A percentile compares a stretch with the other conserved stretches of the same genome.
These are phyloP conservation scores for Catostomus latipinnis DNA, from an alignment of 2,797 vertebrate species.

Conservation along the genomic window DNA sequence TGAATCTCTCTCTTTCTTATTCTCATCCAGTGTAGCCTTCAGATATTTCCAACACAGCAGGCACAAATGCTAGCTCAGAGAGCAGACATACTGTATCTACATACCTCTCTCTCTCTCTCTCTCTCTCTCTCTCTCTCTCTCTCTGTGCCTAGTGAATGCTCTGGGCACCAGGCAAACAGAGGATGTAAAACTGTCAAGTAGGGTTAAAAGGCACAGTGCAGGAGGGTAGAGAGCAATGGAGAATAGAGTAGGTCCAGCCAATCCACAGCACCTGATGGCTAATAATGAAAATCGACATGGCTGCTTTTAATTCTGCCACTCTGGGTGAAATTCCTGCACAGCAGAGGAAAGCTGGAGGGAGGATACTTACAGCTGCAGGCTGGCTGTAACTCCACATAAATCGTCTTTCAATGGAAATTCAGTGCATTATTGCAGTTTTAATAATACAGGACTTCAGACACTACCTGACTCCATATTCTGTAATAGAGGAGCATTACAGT, in stretches of 20 bases:
- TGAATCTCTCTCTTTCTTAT: conserved; percentile 23
- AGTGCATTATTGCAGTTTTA: conserved; percentile 24
- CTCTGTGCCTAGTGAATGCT: conserved; percentile 49
- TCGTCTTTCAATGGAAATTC: conserved; percentile 20
- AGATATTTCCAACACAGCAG: conserved; percentile 42
- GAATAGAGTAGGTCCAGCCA: conserved; percentile 48
- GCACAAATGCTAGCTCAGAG: conserved; percentile 25
- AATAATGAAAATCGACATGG: conserved; percentile 74
- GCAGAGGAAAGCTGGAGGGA: conserved; percentile 61
- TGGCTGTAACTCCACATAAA: conserved; percentile 55
- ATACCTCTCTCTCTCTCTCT: neutral
- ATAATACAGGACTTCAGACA: conserved; percentile 10
- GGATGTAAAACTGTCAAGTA: conserved; percentile 76
- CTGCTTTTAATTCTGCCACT: conserved; percentile 70
- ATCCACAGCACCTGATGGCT: conserved; percentile 68
- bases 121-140: conserved; percentile 8
- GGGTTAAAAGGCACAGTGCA: conserved; percentile 72
- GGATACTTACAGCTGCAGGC: conserved; percentile 65
- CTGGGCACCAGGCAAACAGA: conserved; percentile 59
- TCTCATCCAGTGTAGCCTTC: conserved; percentile 37
- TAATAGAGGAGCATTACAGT: neutral
- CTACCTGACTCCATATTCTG: conserved; percentile 1
- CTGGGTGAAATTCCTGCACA: conserved; percentile 58
- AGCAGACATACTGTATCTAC: conserved; percentile 29
- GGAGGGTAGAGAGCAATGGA: conserved; percentile 59